A percentile compares a stretch with the other conserved stretches of the same genome.
Evolutionary conservation across 2,888 invertebrate genomes (phyloP).

Genomic region (Himalopsyche tibetana): DNA sequence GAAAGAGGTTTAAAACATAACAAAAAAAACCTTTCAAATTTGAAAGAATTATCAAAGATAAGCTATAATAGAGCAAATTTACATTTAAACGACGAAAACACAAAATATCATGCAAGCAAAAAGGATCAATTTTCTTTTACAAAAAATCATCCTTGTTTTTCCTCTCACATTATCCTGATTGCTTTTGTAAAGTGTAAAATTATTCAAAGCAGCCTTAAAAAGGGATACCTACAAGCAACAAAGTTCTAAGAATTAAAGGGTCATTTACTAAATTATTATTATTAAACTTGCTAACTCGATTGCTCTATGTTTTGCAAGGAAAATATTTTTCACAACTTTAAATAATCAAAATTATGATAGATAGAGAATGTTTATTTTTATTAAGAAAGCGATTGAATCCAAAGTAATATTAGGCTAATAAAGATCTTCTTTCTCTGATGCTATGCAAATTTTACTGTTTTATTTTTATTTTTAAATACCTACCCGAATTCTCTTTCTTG

Average conservation of each 20-base stretch:
- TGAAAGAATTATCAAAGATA: conserved; percentile 2
- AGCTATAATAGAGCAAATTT: conserved; percentile 7
- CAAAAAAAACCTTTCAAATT: neutral
- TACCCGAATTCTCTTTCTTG: no score
- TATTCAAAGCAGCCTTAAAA: conserved; percentile 32
- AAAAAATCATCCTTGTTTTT: conserved; percentile 33
- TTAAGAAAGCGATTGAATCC: no score
- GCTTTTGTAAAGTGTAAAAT: conserved; percentile 34
- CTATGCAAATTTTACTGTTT: no score
- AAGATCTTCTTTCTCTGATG: no score
- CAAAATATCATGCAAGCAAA: conserved; percentile 22
- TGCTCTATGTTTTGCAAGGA: neutral
- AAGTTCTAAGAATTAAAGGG: conserved; percentile 30
- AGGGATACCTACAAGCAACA: conserved; percentile 14
- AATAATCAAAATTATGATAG: no score
- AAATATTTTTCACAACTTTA: no score
- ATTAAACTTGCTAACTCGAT: conserved; percentile 23
- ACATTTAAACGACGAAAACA: conserved; percentile 22
- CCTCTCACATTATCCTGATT: conserved; percentile 31
- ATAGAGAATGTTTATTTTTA: no score
- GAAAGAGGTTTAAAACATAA: neutral
- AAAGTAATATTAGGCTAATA: no score
- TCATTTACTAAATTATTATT: conserved; percentile 34
- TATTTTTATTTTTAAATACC: no score
- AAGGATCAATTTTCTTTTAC: conserved; percentile 30